Evolutionary conservation across 2,888 invertebrate genomes (phyloP), one percentile per base, ranked within the genome.

Genomic region (Agrenia bidenticulata): DNA sequence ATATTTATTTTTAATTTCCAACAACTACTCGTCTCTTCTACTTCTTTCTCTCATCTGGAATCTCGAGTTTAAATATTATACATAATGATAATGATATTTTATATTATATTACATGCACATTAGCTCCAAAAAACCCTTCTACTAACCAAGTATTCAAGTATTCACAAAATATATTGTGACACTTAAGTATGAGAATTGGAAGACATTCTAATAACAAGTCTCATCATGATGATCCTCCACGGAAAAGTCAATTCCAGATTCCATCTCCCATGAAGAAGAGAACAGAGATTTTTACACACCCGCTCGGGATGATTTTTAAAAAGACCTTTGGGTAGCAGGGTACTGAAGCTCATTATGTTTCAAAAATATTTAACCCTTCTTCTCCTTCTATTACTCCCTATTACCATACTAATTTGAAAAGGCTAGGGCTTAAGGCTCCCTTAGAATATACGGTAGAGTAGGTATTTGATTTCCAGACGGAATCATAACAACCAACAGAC

Each of bases 211-310:
- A 32, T 32, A 4, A 32, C 11, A 4, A 7, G 32, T 32, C 32
- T 32, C 11, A 32, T 32, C 32, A 32, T 32, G 5, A 32, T 32
- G 32, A 32, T 32, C 32, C 32, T 32, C 5, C n/a, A 32, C 4
- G 45, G 19, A 45, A 45, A 45, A 45, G 45, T 45, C 45, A 45
- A 45, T 45, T 45, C 45, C 15, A 45, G 56, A 57, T 57, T 57
- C 56, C 56, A 57, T 57, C 56, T 57, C 56, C 56, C 56, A 57
- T 57, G 56, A 57, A 57, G 56, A 41, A 37, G 11, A 4, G 24
- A 9, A 27, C n/a, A 32, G 27, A 27, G 19, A 57, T 39, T 19
- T 37, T n/a, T n/a, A 57, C 27, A 19, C 7, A 41, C 39, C 32
- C 53, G 27, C 15, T 45, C 19, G 45, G 45, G n/a, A 45, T 15